phyloP scores from a whole-genome alignment of 2,113 vertebrate species.

The Cariama cristata region DNA sequence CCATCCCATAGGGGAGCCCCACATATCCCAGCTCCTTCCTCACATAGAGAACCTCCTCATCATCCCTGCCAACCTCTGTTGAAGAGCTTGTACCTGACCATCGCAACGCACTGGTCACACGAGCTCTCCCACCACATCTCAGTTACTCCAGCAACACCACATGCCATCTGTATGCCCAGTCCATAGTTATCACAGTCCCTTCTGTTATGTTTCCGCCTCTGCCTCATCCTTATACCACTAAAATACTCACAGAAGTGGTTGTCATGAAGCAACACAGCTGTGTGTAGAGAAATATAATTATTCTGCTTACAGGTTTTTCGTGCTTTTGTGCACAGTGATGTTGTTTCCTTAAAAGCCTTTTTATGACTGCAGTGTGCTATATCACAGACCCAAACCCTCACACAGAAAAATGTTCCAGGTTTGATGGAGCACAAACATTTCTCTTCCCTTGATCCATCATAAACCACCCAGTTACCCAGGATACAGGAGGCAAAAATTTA shows the following conservation, averaged over 20 bases:
- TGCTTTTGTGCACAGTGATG: neutral
- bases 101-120: fast-evolving
- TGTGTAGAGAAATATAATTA: neutral
- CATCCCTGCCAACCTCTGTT: neutral
- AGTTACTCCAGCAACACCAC: neutral
- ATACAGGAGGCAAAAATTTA: neutral
- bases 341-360: neutral
- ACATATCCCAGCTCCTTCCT: no score
- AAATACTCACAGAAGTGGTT: neutral
- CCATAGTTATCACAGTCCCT: neutral
- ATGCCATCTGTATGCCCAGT: neutral
- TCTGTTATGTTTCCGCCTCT: neutral
- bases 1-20: fast-evolving
- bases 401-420: neutral
- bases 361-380: neutral
- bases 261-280: neutral
- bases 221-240: neutral
- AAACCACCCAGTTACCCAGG: neutral
- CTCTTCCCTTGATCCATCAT: neutral
- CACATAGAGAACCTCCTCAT: neutral
- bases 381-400: neutral
- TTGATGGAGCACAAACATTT: neutral
- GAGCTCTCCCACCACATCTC: neutral
- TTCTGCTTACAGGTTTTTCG: neutral
- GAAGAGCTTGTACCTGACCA: fast-evolving